A percentile compares a stretch with the other conserved stretches of the same genome.
Conservation (phyloP, 2,797 vertebrate genomes). For the Labroides dimidiatus region DNA sequence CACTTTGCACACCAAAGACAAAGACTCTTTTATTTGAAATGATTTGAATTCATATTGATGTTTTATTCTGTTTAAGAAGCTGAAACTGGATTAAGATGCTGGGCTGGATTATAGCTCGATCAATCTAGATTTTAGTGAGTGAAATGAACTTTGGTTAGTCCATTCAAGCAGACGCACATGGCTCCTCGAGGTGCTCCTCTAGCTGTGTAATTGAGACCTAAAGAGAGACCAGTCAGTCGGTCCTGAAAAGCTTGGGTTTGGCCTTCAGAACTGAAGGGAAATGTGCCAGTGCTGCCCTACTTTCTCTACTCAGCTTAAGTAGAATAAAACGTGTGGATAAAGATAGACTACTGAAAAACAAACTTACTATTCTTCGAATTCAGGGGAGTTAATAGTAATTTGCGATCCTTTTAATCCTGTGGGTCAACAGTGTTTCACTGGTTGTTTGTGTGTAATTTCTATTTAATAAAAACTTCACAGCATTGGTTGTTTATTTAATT, state of each 20-base stretch:
- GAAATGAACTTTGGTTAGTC: constrained; percentile 18
- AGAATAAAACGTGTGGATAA: not conserved
- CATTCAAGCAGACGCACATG: constrained; percentile 14
- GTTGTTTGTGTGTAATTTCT: not conserved
- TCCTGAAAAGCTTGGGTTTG: constrained; percentile 7
- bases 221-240: constrained; percentile 23
- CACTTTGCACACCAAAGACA: not conserved
- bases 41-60: not conserved
- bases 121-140: not conserved
- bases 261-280: constrained; percentile 5
- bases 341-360: not conserved
- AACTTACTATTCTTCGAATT: not conserved
- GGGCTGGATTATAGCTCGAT: not conserved
- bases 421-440: not conserved
- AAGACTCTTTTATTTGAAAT: not conserved
- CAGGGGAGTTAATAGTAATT: not conserved
- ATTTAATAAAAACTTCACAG: not conserved
- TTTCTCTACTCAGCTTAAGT: not conserved
- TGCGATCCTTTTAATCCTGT: not conserved
- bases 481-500: not conserved
- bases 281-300: not conserved
- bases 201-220: constrained; percentile 31
- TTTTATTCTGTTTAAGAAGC: no score
- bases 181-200: constrained; percentile 18
- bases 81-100: not conserved